These are phyloP conservation scores for Corythornis vintsioides DNA, from an alignment of 2,113 vertebrate species.

Conservation along the genomic window DNA sequence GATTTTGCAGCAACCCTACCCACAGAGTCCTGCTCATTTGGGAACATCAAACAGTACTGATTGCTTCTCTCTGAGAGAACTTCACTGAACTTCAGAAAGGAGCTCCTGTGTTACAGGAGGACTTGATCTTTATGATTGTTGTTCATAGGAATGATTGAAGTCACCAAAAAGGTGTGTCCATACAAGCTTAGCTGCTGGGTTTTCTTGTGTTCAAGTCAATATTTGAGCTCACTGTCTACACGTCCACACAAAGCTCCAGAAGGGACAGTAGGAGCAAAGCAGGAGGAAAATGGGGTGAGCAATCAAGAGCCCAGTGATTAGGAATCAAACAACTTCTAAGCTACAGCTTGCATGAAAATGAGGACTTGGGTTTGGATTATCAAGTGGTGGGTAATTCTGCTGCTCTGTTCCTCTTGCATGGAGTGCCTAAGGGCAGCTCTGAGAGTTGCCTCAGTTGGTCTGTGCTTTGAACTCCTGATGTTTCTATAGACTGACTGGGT, in stretches of 20 bases:
- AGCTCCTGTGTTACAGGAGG: background rate
- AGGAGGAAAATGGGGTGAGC: background rate
- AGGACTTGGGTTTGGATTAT: background rate
- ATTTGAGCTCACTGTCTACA: background rate
- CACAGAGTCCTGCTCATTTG: background rate
- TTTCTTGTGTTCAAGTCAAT: background rate
- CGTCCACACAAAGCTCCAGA: background rate
- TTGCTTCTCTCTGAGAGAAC: background rate
- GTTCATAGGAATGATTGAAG: background rate
- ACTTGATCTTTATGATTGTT: background rate
- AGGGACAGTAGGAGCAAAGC: background rate
- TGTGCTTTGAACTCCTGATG: background rate
- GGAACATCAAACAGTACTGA: background rate
- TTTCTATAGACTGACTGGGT: background rate
- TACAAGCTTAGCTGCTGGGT: accelerated
- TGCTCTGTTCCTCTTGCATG: background rate
- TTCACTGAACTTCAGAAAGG: background rate
- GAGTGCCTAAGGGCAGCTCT: background rate
- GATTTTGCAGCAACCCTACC: background rate
- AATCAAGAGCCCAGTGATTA: background rate
- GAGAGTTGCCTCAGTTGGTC: background rate
- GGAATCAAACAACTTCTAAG: background rate
- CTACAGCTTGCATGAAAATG: background rate
- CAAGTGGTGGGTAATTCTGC: background rate
- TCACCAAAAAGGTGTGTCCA: background rate